Evolutionary conservation across 2,797 vertebrate genomes (phyloP).

Genomic region (Harpagifer antarcticus): DNA sequence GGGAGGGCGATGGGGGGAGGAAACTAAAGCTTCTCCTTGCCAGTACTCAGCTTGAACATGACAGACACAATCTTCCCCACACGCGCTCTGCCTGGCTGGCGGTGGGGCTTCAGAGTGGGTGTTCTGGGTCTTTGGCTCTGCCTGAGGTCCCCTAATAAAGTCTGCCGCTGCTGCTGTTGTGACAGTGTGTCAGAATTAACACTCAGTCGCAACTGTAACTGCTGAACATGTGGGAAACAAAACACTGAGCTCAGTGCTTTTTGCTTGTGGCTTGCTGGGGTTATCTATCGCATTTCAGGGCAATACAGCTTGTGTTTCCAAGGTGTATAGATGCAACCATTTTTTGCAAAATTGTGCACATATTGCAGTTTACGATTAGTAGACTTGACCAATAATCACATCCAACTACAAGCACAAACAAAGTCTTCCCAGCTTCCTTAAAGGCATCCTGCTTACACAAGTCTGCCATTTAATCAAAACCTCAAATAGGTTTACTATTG

Average conservation of each 20-base stretch:
- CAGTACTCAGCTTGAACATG: slow-evolving; percentile 76
- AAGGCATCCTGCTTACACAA: too few species aligned
- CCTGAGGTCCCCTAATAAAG: slow-evolving; percentile 35
- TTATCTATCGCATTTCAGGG: neutral
- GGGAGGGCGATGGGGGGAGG: slow-evolving; percentile 51
- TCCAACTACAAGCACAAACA: too few species aligned
- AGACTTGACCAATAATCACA: neutral
- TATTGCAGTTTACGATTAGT: neutral
- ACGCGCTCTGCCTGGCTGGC: slow-evolving; percentile 34
- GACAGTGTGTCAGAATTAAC: slow-evolving; percentile 67
- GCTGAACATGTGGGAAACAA: slow-evolving; percentile 24
- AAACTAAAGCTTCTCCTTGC: slow-evolving; percentile 56
- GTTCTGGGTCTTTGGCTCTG: slow-evolving; percentile 47
- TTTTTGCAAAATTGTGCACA: neutral
- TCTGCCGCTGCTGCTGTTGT: slow-evolving; percentile 42
- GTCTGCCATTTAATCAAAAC: too few species aligned
- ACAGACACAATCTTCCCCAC: slow-evolving; percentile 66
- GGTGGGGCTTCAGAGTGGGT: slow-evolving; percentile 50
- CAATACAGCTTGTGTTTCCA: neutral
- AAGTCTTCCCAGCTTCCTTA: too few species aligned
- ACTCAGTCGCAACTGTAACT: slow-evolving; percentile 21
- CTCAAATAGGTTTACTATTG: too few species aligned
- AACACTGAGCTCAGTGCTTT: slow-evolving; percentile 11
- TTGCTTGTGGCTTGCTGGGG: neutral
- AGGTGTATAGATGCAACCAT: neutral